Conservation (phyloP, 2,113 vertebrate genomes). For the Bujurquina vittata region DNA sequence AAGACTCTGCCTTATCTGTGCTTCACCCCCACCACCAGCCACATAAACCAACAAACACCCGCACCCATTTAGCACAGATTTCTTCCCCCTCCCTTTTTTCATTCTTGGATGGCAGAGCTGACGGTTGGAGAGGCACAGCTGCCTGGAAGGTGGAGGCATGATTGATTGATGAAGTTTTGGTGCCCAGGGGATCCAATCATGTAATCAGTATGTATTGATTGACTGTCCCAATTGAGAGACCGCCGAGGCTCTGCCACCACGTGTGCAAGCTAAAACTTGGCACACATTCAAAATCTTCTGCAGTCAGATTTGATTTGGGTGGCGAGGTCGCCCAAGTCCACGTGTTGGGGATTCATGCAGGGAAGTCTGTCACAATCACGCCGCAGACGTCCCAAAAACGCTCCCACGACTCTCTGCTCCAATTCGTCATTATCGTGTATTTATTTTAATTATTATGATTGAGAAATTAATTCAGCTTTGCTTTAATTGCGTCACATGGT, state of each 20-base stretch:
- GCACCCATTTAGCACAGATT: neutral
- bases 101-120: conserved; percentile 37
- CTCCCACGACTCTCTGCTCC: conserved; percentile 34
- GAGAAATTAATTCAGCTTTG: conserved; percentile 57
- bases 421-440: conserved; percentile 49
- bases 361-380: conserved; percentile 27
- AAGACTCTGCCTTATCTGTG: neutral
- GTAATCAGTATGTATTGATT: conserved; percentile 78
- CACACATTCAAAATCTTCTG: conserved; percentile 48
- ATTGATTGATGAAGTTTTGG: conserved; percentile 75
- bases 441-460: conserved; percentile 58
- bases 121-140: conserved; percentile 52
- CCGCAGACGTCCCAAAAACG: conserved; percentile 30
- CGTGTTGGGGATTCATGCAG: conserved; percentile 19
- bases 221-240: conserved; percentile 67
- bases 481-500: conserved; percentile 65
- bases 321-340: conserved; percentile 21
- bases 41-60: conserved; percentile 7
- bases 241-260: conserved; percentile 44
- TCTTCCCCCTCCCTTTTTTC: conserved; percentile 7
- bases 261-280: conserved; percentile 46
- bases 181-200: conserved; percentile 76
- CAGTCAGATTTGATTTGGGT: conserved; percentile 58
- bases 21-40: neutral
- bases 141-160: conserved; percentile 68